Evolutionary conservation across 2,797 vertebrate species (phyloP), one percentile per base, ranked within the genome.

Genomic region (Lateolabrax maculatus): DNA sequence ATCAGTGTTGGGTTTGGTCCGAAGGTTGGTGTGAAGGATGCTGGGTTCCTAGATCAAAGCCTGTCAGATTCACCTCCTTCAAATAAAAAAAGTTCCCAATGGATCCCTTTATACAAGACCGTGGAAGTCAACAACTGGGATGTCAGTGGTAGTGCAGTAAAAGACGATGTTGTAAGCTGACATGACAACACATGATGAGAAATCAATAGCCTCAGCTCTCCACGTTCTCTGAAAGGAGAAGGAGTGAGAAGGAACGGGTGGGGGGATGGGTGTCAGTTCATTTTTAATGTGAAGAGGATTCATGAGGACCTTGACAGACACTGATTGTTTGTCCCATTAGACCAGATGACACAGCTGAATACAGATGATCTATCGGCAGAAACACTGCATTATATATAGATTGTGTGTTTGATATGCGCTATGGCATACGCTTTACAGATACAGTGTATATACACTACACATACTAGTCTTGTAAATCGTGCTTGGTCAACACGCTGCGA

Each of bases 131-230:
- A 77, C 85, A 77, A 48, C 72, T 65, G 46, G 75, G 58, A 78
- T 77, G 74, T 71, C 43, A 53, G 86, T 71, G 57, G 75, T 16
- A n/a, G 41, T 60, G 58, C 76, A 77, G 80, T 84, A 62, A 79
- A 86, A 84, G 65, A 88, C 81, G 73, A 89, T 88, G 71, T 80
- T 89, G 79, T 88, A 90, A 86, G 79, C 86, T 86, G 85, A 90
- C 88, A 84, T 86, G 85, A 87, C 84, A 91, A 75, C 81, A 84
- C 60, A 82, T 88, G 89, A 92, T 90, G 90, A 93, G 66, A 90
- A 92, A 93, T 94, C 91, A 85, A 89, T 93, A 85, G 46, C 25
- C 48, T 64, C 79, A 72, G 87, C 86, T 90, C 53, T 65, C 23
- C 76, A 63, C 67, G 62, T 85, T 75, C 55, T 92, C 66, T 85